These are phyloP conservation scores for Acutogordius australiensis DNA, from an alignment of 2,888 invertebrate genomes.

Conservation along the genomic window DNA sequence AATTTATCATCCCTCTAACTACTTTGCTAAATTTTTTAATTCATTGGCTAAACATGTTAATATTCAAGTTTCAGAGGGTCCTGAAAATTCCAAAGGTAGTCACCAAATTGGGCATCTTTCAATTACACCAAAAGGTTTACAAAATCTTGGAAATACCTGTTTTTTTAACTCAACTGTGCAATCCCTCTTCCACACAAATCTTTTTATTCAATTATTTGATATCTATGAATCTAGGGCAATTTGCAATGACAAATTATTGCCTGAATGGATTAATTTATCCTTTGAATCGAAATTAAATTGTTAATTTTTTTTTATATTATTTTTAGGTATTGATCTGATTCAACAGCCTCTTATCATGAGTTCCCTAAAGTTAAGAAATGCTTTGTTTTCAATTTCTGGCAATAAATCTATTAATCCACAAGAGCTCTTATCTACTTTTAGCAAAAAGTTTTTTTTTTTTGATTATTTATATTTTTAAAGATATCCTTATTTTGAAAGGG, in stretches of 20 bases:
- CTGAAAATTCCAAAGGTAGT: neutral
- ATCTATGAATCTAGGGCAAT: no score
- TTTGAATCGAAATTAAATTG: no score
- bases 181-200: neutral
- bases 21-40: neutral
- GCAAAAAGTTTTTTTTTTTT: neutral
- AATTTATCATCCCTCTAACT: neutral
- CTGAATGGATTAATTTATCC: no score
- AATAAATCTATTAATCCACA: neutral
- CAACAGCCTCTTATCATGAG: no score
- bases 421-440: neutral
- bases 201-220: neutral
- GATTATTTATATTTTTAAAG: neutral
- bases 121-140: neutral
- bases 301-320: no score
- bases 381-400: no score
- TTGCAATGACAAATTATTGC: no score
- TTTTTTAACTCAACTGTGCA: slow-evolving; percentile 1
- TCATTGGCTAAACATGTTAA: neutral
- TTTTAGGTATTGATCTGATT: no score
- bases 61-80: no score
- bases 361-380: no score
- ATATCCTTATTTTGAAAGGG: slow-evolving; percentile 4
- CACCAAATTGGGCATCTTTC: no score
- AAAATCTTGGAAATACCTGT: slow-evolving; percentile 6